Percentiles rank a stretch among this genome's conserved stretches.
Evolutionary conservation across 1,140 invertebrate genomes (phyloP).

Genomic region (Holotrichia oblita): DNA sequence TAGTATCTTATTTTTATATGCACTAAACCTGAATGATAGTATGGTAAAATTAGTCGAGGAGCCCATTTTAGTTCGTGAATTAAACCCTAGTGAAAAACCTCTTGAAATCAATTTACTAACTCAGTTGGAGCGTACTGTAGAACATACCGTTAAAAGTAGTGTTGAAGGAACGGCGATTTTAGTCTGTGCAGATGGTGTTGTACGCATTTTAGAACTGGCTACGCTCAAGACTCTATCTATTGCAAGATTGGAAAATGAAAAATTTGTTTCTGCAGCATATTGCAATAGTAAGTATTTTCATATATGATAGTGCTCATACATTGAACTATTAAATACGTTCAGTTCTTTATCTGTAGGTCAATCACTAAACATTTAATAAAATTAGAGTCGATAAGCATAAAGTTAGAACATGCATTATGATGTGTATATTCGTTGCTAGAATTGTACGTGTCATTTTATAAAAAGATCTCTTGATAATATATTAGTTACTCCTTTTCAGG

Average conservation of each 20-base stretch:
- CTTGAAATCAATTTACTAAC: slow-evolving; percentile 75
- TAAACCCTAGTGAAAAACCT: slow-evolving; percentile 71
- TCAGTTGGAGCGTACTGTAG: slow-evolving; percentile 59
- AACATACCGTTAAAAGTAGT: slow-evolving; percentile 51
- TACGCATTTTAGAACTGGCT: slow-evolving; percentile 73
- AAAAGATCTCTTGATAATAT: too few relatives aligned
- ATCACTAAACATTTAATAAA: too few relatives aligned
- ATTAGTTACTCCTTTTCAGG: too few relatives aligned
- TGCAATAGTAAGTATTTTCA: slow-evolving; percentile 73
- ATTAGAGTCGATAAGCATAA: too few relatives aligned
- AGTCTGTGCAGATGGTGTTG: slow-evolving; percentile 74
- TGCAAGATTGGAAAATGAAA: slow-evolving; percentile 71
- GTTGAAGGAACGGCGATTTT: slow-evolving; percentile 63
- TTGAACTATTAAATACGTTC: too few relatives aligned
- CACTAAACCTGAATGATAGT: slow-evolving; percentile 66
- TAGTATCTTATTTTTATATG: slow-evolving; percentile 67
- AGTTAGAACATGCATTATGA: too few relatives aligned
- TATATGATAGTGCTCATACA: too few relatives aligned
- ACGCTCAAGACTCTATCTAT: slow-evolving; percentile 71
- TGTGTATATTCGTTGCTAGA: too few relatives aligned
- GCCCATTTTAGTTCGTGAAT: slow-evolving; percentile 70
- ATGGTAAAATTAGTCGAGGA: slow-evolving; percentile 69
- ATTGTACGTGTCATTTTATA: too few relatives aligned
- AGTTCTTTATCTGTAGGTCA: too few relatives aligned
- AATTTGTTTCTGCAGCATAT: slow-evolving; percentile 79